phyloP scores from a whole-genome alignment of 2,797 vertebrate genomes.

The Botia kubotai region DNA sequence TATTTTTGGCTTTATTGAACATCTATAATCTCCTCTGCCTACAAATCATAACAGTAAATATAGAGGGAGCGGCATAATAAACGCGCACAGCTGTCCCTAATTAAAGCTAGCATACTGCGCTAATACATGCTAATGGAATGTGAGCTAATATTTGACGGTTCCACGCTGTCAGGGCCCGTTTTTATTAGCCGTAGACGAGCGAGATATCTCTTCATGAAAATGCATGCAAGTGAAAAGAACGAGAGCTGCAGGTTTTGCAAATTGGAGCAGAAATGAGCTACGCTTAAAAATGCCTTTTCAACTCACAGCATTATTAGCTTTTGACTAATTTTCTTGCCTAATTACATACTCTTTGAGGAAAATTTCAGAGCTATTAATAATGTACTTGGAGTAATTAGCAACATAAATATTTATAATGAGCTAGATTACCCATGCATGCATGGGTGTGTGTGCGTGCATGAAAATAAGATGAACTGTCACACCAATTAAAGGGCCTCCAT shows the following conservation, averaged over 20 bases:
- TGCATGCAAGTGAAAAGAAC: slow-evolving; percentile 9
- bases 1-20: background rate
- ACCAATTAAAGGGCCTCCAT: slow-evolving; percentile 22
- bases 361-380: slow-evolving; percentile 82
- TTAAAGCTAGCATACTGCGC: slow-evolving; percentile 67
- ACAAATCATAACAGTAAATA: slow-evolving; percentile 41
- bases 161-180: slow-evolving; percentile 50
- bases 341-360: slow-evolving; percentile 78
- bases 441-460: background rate
- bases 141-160: slow-evolving; percentile 83
- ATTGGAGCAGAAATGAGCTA: slow-evolving; percentile 46
- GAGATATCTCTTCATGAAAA: slow-evolving; percentile 31
- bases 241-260: slow-evolving; percentile 17
- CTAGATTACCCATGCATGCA: slow-evolving; percentile 63
- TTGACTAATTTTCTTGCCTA: slow-evolving; percentile 80
- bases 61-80: slow-evolving; percentile 33
- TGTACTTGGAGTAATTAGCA: slow-evolving; percentile 79
- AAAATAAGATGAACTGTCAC: slow-evolving; percentile 4
- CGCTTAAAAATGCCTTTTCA: slow-evolving; percentile 78
- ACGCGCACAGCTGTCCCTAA: slow-evolving; percentile 51
- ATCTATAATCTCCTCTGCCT: background rate
- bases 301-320: slow-evolving; percentile 76
- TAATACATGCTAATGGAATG: slow-evolving; percentile 83
- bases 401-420: slow-evolving; percentile 79
- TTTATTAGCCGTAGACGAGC: slow-evolving; percentile 35